Conservation (phyloP, 2,113 vertebrate species). For the Rhea pennata region DNA sequence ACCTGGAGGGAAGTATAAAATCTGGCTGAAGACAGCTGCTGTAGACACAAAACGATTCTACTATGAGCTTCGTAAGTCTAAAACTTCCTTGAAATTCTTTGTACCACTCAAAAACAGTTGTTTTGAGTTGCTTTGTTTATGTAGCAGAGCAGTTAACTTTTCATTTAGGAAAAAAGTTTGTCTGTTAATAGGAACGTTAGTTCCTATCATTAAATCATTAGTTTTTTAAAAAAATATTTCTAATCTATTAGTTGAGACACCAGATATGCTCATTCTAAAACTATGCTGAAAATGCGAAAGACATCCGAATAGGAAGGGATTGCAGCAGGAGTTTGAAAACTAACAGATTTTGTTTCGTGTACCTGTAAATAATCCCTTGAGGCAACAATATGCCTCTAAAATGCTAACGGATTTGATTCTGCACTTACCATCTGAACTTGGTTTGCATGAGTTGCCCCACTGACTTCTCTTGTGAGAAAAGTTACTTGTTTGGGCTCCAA, state of each 20-base stretch:
- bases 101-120: background rate
- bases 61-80: background rate
- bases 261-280: background rate
- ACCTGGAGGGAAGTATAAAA: background rate
- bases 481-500: background rate
- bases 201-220: background rate
- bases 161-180: background rate
- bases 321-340: background rate
- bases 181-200: background rate
- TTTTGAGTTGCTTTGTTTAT: background rate
- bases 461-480: conserved; percentile 17
- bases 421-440: conserved; percentile 28
- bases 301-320: background rate
- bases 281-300: background rate
- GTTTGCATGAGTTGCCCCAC: conserved; percentile 39
- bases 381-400: background rate
- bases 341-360: background rate
- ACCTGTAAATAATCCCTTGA: conserved; percentile 34
- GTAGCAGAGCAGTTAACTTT: background rate
- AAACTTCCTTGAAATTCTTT: background rate
- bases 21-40: background rate
- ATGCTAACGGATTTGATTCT: conserved; percentile 45
- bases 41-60: background rate
- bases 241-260: background rate
- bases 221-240: background rate